Evolutionary conservation across 2,797 vertebrate species (phyloP).

Genomic region (Aphelocoma californica): DNA sequence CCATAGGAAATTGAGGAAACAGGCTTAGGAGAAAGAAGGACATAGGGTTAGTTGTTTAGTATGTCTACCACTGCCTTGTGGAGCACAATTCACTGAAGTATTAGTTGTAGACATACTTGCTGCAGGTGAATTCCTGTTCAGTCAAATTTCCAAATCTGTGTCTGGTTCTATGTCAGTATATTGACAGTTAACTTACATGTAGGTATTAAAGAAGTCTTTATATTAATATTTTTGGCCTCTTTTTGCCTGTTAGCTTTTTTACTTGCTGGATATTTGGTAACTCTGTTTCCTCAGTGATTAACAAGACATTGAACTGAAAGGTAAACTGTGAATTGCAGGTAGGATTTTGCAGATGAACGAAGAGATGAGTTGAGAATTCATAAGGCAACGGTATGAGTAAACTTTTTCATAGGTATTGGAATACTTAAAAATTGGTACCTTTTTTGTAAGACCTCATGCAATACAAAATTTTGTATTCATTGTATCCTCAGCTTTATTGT

Average conservation of each 20-base stretch:
- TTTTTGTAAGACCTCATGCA: background rate
- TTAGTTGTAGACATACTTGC: background rate
- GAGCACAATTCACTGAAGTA: background rate
- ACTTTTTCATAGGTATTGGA: background rate
- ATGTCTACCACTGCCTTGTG: background rate
- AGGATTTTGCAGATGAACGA: background rate
- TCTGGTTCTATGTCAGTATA: background rate
- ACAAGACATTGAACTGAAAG: conserved; percentile 10
- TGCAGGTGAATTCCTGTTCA: background rate
- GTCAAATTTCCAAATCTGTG: background rate
- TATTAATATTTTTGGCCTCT: background rate
- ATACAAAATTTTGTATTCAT: background rate
- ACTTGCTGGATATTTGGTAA: background rate
- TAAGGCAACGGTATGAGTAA: background rate
- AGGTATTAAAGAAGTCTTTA: background rate
- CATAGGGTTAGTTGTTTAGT: background rate
- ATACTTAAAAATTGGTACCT: background rate
- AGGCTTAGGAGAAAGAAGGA: background rate
- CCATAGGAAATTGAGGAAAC: background rate
- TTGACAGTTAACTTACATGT: background rate
- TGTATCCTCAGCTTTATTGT: background rate
- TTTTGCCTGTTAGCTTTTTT: background rate
- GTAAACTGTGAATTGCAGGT: background rate
- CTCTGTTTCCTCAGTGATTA: background rate
- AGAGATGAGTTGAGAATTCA: background rate